These are phyloP conservation scores for Neoascia interrupta DNA, from an alignment of 2,888 invertebrate genomes.

Conservation along the genomic window DNA sequence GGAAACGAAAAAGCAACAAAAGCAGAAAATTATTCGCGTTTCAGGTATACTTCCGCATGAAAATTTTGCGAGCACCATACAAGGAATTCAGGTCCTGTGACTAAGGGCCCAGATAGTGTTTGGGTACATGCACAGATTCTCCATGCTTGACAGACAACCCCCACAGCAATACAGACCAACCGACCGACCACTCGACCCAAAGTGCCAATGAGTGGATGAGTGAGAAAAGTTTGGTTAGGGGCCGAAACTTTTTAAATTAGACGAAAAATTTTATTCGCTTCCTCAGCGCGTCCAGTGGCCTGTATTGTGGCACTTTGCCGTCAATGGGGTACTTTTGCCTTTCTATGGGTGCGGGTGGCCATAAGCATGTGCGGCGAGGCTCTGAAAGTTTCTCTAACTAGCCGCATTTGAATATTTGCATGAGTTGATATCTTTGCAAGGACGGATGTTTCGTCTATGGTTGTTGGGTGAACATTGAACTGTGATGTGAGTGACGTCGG, in stretches of 20 bases:
- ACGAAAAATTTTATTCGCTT: conserved; percentile 35
- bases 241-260: conserved; percentile 57
- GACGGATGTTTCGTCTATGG: conserved; percentile 1
- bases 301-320: conserved; percentile 22
- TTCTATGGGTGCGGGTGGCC: too few species aligned
- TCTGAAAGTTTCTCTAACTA: conserved; percentile 50
- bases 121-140: neutral
- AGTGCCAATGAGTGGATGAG: conserved; percentile 33
- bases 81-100: neutral
- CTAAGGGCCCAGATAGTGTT: neutral
- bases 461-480: neutral
- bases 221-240: too few species aligned
- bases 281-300: conserved; percentile 14
- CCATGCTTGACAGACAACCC: neutral
- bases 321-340: conserved; percentile 41
- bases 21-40: too few species aligned
- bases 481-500: conserved; percentile 2
- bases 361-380: neutral
- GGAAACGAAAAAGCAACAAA: too few species aligned
- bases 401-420: conserved; percentile 46
- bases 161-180: neutral
- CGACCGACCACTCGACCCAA: neutral
- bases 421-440: conserved; percentile 20
- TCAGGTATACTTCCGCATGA: conserved; percentile 6
- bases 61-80: too few species aligned